Evolutionary conservation across 2,888 invertebrate genomes (phyloP), one percentile per base, ranked within the genome.

Genomic region (Lasiommata megera): DNA sequence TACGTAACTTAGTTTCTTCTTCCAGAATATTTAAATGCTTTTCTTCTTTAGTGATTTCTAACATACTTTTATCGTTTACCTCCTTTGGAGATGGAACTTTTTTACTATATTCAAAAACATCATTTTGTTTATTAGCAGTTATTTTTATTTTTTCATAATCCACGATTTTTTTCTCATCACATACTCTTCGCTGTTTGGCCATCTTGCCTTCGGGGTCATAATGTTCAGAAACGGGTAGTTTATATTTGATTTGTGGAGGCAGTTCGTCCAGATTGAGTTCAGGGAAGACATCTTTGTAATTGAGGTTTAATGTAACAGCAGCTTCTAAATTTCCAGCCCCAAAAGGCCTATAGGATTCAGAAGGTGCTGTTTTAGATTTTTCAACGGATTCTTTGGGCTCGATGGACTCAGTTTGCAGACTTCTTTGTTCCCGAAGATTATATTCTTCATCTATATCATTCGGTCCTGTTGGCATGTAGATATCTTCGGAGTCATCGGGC

Each of bases 381-480:
- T 57, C 46, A 18, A 68, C 63, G 48, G 77, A 77, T 12, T 77
- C 65, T 60, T 80, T 69, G 54, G 80, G 68, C 64, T 75, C 62
- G 55, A 77, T 14, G 12, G 37, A 16, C 9, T 46, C 46, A 5
- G 6, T 75, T 16, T 69, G 69, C 84, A 85, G 84, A 85, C 88
- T 86, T 80, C 80, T 81, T 31, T 6, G 17, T 36, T 83, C 81
- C 68, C 80, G 14, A 29, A 7, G 1, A 8, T 57, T 56, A 67
- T 79, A 84, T 75, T 74, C 79, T 66, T 70, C 84, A 81, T 80
- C 84, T 77, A 77, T 82, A 81, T 82, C 81, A 65, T 77, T 80
- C 80, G 75, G 80, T 69, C 84, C 82, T 76, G 76, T 76, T 67
- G 73, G 69, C 62, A 84, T 81, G 81, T 77, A 82, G 17, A 80